Base-by-base conservation (phyloP, 2,113 vertebrate species). In the Phrynosoma blainvillii region DNA sequence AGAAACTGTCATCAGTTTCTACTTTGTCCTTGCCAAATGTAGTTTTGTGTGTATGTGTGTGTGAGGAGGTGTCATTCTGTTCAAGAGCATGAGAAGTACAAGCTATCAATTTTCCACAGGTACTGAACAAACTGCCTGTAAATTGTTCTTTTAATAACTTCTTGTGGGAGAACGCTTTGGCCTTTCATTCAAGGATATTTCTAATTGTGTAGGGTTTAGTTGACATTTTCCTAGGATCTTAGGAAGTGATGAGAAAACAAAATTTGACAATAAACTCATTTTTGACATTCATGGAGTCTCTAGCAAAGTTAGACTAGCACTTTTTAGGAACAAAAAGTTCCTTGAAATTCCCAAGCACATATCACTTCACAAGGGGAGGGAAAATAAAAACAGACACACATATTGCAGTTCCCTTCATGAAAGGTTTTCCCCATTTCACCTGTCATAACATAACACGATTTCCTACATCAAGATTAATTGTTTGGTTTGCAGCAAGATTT, bases 151-250 rank as follows among this genome's bases (percentile, higher is more conserved):
- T 94, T 89, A 90, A 93, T 93, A 93, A 93, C 84, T 93, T 95
- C 83, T 90, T 93, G 79, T 92, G 92, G 82, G 89, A 93, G 87
- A 95, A 93, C 76, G 89, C 12, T 82, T 84, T 91, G 85, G 90
- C 90, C 91, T 95, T 93, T 93, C 81, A 92, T 81, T 89, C 93
- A 94, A 92, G 80, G 70, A 91, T 91, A 90, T 18, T 2, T 92
- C 90, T 90, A 93, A 93, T 93, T 95, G 87, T 93, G 52, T 92
- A 95, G 90, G 62, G 93, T 95, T 95, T 95, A 90, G 68, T 79
- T 94, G 95, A 94, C 92, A 94, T 96, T 95, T 96, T 94, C 79
- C 86, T 92, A 88, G 87, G 89, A 93, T 92, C 84, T 94, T 88
- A 87, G 40, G 76, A 92, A 90, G 66, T 88, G 84, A 93, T 88